Evolutionary conservation across 23 tunicate species (phyloP).

Genomic region (Ascidia mentula): DNA sequence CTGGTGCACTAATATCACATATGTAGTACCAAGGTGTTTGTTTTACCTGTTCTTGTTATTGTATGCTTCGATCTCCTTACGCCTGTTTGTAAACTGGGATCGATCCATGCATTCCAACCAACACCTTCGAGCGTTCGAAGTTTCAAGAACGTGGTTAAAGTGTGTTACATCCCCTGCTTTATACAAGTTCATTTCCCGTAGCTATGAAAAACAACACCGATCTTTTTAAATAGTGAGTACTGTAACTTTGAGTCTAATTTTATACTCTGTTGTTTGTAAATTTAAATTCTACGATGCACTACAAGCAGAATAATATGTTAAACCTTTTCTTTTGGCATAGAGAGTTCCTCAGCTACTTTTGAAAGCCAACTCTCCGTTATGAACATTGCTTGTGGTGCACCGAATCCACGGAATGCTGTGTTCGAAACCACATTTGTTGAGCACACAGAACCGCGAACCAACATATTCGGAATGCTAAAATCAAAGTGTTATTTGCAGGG

Average conservation of each 20-base stretch:
- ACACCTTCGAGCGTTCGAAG: constrained; percentile 19
- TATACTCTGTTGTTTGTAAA: too few species aligned
- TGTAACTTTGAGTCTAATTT: too few species aligned
- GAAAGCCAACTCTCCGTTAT: constrained; percentile 38
- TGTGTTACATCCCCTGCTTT: constrained; percentile 23
- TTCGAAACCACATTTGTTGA: constrained; percentile 35
- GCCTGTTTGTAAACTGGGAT: neutral
- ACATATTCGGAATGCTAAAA: constrained; percentile 41
- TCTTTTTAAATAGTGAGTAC: too few species aligned
- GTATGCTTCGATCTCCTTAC: constrained; percentile 25
- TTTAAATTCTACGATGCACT: too few species aligned
- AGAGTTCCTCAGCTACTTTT: constrained; percentile 29
- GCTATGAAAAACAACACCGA: constrained; percentile 13
- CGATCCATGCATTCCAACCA: constrained; percentile 31
- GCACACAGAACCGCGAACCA: constrained; percentile 35
- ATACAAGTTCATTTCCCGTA: constrained; percentile 39
- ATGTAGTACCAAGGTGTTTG: too few species aligned
- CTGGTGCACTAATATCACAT: too few species aligned
- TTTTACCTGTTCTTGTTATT: constrained; percentile 27
- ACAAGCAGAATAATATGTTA: too few species aligned
- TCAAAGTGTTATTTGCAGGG: neutral
- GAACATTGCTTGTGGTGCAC: constrained; percentile 51
- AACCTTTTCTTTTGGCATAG: constrained; percentile 27
- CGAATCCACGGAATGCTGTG: constrained; percentile 61
- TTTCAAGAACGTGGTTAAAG: neutral